Base-by-base conservation (phyloP, 2,797 vertebrate genomes). In the Glyptemys insculpta region DNA sequence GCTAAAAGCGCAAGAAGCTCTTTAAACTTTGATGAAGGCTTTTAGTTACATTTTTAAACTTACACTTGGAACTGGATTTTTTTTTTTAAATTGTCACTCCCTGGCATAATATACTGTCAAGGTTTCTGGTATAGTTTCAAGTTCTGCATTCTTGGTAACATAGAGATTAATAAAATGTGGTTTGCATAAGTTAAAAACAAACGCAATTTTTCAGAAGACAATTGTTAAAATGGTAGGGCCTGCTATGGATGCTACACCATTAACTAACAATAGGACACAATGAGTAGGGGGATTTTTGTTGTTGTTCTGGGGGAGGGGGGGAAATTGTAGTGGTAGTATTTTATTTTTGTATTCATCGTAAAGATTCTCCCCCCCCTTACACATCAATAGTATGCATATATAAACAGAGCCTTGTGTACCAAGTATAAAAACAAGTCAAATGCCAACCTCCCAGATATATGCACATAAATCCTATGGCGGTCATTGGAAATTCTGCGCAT, bases 1-100 rank as follows among this genome's bases (percentile, higher is more conserved):
- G 97, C 98, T 98, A 98, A 98, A 98, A 98, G 98, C 98, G 21
- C 98, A 98, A 98, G 98, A 92, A 98, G 98, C 98, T 98, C 98
- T 98, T 98, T 98, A 98, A 98, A 98, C 98, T 98, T 98, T 98
- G 98, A 98, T 98, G 98, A 98, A 98, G 98, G 98, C 98, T 98
- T 98, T 98, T 98, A 98, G 98, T 98, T 98, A 98, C 98, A 98
- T 98, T 98, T 98, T 98, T 98, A 98, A 98, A 98, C 98, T 98
- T 98, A 98, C 97, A 98, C 97, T 98, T 98, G 88, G 97, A 98
- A 98, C 96, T 93, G 95, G 85, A 92, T 89, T 91, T 86, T 90
- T 94, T 90, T 95, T 96, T 97, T 97, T 91, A 91, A 98, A 96
- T 97, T 98, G 97, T 98, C 98, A 97, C 97, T 98, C 97, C 94